Percentiles rank a stretch among this genome's conserved stretches.
Evolutionary conservation across 2,113 vertebrate species (phyloP).

Genomic region (Clarias gariepinus): DNA sequence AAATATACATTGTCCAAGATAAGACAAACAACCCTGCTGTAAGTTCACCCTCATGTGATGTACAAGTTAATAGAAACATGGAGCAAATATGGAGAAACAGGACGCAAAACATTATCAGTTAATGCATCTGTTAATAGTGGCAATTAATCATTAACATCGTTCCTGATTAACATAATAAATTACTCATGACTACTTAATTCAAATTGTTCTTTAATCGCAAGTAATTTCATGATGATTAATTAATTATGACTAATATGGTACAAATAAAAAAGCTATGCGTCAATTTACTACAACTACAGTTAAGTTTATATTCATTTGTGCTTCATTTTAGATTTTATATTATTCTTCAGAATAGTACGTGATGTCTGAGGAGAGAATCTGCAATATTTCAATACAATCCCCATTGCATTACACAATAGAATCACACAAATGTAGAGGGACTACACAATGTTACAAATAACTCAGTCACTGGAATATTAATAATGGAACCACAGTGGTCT

Average conservation of each 20-base stretch:
- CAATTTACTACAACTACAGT: neutral
- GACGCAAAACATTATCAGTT: too few species aligned
- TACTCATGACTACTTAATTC: neutral
- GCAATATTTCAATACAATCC: neutral
- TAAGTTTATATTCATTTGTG: neutral
- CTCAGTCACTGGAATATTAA: neutral
- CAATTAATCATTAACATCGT: too few species aligned
- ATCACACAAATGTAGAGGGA: neutral
- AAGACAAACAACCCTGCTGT: too few species aligned
- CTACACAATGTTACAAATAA: neutral
- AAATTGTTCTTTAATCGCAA: too few species aligned
- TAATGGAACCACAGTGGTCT: neutral
- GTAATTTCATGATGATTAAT: neutral
- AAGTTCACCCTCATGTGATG: too few species aligned
- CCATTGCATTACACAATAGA: neutral
- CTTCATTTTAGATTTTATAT: neutral
- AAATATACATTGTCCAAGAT: too few species aligned
- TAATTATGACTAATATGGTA: neutral
- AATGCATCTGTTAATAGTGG: too few species aligned
- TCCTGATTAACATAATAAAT: too few species aligned
- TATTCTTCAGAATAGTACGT: neutral
- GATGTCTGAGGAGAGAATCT: neutral
- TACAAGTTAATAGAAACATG: too few species aligned
- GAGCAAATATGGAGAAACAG: too few species aligned
- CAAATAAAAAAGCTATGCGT: neutral